A percentile compares a stretch with the other conserved stretches of the same genome.
These are phyloP conservation scores for Osmerus eperlanus DNA, from an alignment of 2,113 vertebrate species.

Conservation along the genomic window DNA sequence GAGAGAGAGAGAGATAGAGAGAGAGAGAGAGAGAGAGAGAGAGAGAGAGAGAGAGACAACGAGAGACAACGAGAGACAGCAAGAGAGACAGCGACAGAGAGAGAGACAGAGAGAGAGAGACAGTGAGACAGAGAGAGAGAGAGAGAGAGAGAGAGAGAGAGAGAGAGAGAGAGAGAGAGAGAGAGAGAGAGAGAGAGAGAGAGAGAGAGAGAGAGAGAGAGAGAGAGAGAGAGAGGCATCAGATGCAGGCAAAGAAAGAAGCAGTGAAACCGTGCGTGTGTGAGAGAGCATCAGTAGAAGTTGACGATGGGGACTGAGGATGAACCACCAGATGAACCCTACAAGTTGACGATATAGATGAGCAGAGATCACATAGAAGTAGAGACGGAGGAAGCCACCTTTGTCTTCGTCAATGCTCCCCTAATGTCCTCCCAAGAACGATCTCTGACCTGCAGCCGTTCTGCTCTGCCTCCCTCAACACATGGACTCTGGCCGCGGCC, in stretches of 20 bases:
- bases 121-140: too few relatives aligned
- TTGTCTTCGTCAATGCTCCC: conserved; percentile 10
- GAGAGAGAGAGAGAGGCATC: neutral
- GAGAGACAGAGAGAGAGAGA: neutral
- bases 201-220: neutral
- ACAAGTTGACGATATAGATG: conserved; percentile 5
- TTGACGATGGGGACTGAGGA: neutral
- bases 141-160: too few relatives aligned
- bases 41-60: neutral
- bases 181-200: too few relatives aligned
- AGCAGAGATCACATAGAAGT: conserved; percentile 34
- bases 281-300: neutral
- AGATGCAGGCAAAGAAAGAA: neutral
- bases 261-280: neutral
- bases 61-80: too few relatives aligned
- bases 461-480: conserved; percentile 32
- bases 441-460: conserved; percentile 22
- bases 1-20: neutral
- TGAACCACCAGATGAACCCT: too few relatives aligned
- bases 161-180: too few relatives aligned
- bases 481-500: conserved; percentile 13
- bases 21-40: neutral
- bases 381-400: conserved; percentile 30
- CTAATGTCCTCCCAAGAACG: conserved; percentile 20
- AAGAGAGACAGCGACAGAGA: neutral